Evolutionary conservation across 2,797 vertebrate species (phyloP).

Genomic region (Acanthurus leucopareius): DNA sequence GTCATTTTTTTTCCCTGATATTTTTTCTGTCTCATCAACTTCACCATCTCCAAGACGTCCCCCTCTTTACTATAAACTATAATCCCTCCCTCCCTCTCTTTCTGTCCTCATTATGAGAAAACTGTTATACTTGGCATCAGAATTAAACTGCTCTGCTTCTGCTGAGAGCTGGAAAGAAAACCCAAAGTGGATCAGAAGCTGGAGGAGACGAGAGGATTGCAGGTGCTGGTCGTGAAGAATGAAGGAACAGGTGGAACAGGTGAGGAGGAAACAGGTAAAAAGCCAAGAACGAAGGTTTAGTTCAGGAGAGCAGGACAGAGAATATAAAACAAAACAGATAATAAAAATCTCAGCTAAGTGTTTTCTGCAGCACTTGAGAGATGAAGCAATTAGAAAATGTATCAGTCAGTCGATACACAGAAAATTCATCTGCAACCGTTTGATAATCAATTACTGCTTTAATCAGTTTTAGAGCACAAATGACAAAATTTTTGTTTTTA

Average conservation of each 20-base stretch:
- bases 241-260: constrained; percentile 30
- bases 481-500: not conserved
- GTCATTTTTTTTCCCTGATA: not conserved
- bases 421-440: not conserved
- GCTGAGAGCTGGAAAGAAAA: constrained; percentile 55
- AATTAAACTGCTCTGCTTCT: constrained; percentile 78
- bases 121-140: constrained; percentile 79
- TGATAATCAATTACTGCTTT: too few species aligned
- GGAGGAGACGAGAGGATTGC: constrained; percentile 31
- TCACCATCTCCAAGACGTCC: constrained; percentile 43
- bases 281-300: constrained; percentile 11
- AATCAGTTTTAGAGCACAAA: not conserved
- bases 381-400: not conserved
- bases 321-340: not conserved
- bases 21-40: constrained; percentile 31
- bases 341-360: not conserved
- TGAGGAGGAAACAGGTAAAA: constrained; percentile 41
- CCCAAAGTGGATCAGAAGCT: constrained; percentile 81
- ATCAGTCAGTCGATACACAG: not conserved
- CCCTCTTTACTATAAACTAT: constrained; percentile 51
- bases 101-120: constrained; percentile 80
- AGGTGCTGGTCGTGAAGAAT: constrained; percentile 2
- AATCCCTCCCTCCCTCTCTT: constrained; percentile 60
- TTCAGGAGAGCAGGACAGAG: constrained; percentile 4
- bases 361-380: not conserved